Evolutionary conservation across 2,888 invertebrate genomes (phyloP).

Genomic region (Phengaris alcon): DNA sequence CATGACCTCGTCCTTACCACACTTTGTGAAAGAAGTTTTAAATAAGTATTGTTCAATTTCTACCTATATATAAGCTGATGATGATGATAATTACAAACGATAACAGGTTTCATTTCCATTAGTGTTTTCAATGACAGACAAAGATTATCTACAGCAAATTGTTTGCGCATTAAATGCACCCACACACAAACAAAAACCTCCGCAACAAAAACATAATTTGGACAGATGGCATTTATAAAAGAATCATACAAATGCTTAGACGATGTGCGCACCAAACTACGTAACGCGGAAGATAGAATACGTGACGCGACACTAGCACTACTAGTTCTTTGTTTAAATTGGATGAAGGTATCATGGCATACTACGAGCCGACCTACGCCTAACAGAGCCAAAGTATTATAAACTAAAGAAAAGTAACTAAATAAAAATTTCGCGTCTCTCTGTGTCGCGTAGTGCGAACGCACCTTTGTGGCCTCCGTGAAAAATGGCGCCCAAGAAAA

Average conservation of each 20-base stretch:
- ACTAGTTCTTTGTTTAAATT: no score
- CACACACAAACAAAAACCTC: constrained; percentile 15
- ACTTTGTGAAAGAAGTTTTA: not conserved
- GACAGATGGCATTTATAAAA: constrained; percentile 29
- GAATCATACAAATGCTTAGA: constrained; percentile 22
- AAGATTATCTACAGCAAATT: constrained; percentile 26
- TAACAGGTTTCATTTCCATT: constrained; percentile 17
- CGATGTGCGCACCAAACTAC: not conserved
- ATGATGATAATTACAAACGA: constrained; percentile 13
- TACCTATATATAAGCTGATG: not conserved
- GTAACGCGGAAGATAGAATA: not conserved
- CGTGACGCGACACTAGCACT: not conserved
- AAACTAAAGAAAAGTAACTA: not conserved
- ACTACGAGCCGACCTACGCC: no score
- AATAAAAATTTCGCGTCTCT: constrained; percentile 12
- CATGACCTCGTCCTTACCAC: no score
- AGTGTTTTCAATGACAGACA: constrained; percentile 17
- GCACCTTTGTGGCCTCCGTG: constrained; percentile 42
- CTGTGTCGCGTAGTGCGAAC: not conserved
- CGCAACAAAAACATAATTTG: constrained; percentile 25
- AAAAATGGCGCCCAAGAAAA: constrained; percentile 64
- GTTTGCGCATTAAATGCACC: constrained; percentile 29
- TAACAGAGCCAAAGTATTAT: no score
- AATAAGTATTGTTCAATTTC: not conserved
- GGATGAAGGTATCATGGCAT: no score